phyloP scores from a whole-genome alignment of 2,797 vertebrate genomes.

The Molossus alvarezi region DNA sequence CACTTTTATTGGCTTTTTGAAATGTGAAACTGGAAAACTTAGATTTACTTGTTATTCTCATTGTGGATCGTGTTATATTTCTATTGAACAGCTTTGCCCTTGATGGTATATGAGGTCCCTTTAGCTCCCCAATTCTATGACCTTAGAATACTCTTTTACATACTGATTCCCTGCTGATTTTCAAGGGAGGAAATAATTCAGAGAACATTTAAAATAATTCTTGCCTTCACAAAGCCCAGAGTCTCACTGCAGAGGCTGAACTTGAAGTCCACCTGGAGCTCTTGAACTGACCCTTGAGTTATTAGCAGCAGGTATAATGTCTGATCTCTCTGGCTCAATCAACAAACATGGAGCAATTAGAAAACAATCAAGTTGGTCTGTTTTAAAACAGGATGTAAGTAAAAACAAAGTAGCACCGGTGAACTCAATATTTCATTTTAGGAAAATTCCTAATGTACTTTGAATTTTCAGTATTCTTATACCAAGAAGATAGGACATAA shows the following conservation, averaged over 20 bases:
- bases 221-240: background rate
- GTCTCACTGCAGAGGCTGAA: background rate
- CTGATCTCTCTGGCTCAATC: background rate
- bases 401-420: background rate
- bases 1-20: background rate
- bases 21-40: background rate
- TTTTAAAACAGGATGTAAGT: background rate
- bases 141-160: background rate
- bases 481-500: background rate
- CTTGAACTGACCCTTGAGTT: background rate
- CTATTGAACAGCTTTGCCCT: background rate
- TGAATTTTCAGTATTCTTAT: conserved; percentile 14
- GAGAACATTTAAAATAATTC: background rate
- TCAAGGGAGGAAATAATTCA: background rate
- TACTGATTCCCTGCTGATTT: background rate
- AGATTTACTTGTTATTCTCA: background rate
- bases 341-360: background rate
- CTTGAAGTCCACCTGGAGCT: background rate
- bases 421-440: background rate
- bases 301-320: background rate
- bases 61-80: background rate
- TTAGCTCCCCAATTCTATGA: background rate
- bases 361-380: background rate
- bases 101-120: background rate
- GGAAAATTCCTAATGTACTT: background rate